Conservation (phyloP, 1,140 invertebrate genomes). For the Elysia chlorotica region DNA sequence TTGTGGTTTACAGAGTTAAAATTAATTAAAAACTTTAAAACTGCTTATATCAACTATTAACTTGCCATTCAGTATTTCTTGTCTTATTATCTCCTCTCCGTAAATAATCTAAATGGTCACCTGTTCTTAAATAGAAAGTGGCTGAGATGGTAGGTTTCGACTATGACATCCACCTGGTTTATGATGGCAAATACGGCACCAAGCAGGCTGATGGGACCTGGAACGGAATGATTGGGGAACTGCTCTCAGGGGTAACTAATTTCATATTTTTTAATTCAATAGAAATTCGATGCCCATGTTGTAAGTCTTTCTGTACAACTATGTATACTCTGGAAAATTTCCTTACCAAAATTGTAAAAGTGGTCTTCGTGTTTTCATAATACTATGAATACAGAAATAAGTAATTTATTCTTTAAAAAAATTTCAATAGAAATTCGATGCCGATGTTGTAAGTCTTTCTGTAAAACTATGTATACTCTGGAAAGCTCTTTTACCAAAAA, state of each 20-base stretch:
- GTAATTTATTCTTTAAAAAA: too few relatives aligned
- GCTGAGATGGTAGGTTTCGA: slow-evolving; percentile 70
- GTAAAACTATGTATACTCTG: too few relatives aligned
- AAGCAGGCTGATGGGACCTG: slow-evolving; percentile 73
- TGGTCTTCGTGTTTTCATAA: too few relatives aligned
- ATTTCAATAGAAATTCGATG: too few relatives aligned
- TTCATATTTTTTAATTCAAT: too few relatives aligned
- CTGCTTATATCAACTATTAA: neutral
- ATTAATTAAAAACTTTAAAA: neutral
- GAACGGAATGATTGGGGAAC: slow-evolving; percentile 97
- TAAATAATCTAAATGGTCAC: slow-evolving; percentile 30
- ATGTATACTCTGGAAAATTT: too few relatives aligned
- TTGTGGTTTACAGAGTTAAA: neutral
- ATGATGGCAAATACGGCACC: slow-evolving; percentile 89
- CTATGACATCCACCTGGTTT: slow-evolving; percentile 86
- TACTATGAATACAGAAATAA: too few relatives aligned
- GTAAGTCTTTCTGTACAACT: too few relatives aligned
- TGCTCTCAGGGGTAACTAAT: slow-evolving; percentile 87
- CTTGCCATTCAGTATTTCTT: neutral
- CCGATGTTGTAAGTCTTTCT: too few relatives aligned
- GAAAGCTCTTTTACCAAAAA: too few relatives aligned
- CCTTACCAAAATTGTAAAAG: too few relatives aligned
- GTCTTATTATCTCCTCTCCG: neutral
- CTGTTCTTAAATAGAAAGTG: slow-evolving; percentile 61
- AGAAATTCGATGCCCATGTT: too few relatives aligned